Evolutionary conservation across 2,113 vertebrate genomes (phyloP).

Genomic region (Istiophorus platypterus): DNA sequence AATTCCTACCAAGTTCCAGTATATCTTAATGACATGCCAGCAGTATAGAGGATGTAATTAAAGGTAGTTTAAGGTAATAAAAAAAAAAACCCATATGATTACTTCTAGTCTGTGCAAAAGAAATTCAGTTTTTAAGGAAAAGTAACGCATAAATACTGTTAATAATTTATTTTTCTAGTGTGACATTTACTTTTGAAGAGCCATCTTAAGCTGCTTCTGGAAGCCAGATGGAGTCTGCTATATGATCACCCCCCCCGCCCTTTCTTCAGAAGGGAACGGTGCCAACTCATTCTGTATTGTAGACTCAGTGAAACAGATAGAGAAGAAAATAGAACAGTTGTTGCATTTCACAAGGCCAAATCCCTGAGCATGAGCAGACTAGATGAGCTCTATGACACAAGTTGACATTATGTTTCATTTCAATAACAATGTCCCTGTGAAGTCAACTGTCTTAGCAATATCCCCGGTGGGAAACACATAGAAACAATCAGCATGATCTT

Average conservation of each 20-base stretch:
- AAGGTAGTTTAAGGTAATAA: too few relatives aligned
- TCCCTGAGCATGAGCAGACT: constrained; percentile 46
- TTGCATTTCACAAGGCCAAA: constrained; percentile 54
- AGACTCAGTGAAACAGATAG: constrained; percentile 46
- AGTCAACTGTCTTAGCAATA: constrained; percentile 34
- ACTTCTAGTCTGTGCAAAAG: constrained; percentile 1
- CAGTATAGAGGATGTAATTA: too few relatives aligned
- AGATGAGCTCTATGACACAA: constrained; percentile 66
- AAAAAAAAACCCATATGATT: background rate
- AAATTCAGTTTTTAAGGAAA: background rate
- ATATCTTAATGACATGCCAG: too few relatives aligned
- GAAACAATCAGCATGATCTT: constrained; percentile 5
- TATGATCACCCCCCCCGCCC: background rate
- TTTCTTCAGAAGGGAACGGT: constrained; percentile 33
- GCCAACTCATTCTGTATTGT: constrained; percentile 56
- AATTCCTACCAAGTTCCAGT: too few relatives aligned
- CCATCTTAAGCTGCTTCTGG: background rate
- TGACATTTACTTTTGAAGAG: background rate
- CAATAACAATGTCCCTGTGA: constrained; percentile 54
- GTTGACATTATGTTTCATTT: constrained; percentile 68
- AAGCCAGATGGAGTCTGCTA: background rate
- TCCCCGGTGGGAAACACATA: constrained; percentile 24
- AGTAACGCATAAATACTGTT: background rate
- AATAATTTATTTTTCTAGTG: background rate
- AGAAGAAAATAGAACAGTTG: constrained; percentile 55